Conservation (phyloP, 2,888 invertebrate genomes). For the Thyatira batis region DNA sequence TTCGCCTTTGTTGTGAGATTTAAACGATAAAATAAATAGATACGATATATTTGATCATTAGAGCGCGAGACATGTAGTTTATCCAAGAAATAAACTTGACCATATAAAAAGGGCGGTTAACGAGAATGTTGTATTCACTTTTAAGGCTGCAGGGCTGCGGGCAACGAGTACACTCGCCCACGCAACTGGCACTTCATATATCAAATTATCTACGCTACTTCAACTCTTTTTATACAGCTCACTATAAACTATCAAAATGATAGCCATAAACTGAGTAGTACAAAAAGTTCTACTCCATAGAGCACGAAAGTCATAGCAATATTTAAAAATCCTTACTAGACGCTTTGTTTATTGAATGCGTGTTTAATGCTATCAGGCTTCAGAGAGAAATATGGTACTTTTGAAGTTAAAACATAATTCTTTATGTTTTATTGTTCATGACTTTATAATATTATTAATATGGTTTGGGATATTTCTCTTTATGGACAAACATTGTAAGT, state of each 20-base stretch:
- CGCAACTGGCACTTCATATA: conserved; percentile 19
- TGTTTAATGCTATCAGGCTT: no score
- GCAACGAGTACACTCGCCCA: conserved; percentile 41
- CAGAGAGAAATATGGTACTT: no score
- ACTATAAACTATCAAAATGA: no score
- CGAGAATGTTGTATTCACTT: conserved; percentile 77
- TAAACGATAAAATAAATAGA: not conserved
- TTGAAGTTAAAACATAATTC: no score
- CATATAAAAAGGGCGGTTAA: conserved; percentile 58
- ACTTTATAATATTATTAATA: no score
- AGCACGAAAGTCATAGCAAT: not conserved
- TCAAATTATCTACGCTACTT: conserved; percentile 21
- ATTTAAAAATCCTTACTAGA: not conserved
- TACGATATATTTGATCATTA: not conserved
- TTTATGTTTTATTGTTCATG: no score
- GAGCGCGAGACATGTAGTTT: conserved; percentile 7
- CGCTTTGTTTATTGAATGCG: no score
- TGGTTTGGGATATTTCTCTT: no score
- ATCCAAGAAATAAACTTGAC: conserved; percentile 56
- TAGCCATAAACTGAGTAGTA: no score
- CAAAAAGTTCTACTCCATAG: no score
- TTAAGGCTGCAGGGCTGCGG: conserved; percentile 64
- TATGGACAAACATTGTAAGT: no score
- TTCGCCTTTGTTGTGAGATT: not conserved
- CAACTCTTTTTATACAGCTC: conserved; percentile 16